Evolutionary conservation across 2,888 invertebrate species (phyloP), one percentile per base, ranked within the genome.

Genomic region (Molanna angustata): DNA sequence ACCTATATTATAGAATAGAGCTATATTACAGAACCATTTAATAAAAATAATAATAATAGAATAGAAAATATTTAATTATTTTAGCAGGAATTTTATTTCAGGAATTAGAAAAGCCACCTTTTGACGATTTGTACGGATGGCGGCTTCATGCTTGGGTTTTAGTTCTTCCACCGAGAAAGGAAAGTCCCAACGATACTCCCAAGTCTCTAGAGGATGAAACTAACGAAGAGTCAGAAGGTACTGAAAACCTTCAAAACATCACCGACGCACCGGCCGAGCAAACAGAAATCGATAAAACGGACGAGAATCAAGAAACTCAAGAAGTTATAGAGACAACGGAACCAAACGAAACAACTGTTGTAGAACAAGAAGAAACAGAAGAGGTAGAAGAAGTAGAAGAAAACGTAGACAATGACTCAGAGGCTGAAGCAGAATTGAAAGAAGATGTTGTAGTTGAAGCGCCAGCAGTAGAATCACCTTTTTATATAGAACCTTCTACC

Each of bases 111-210:
- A 73, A 78, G 44, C 78, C 84, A 1, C 81, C 82, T 0, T 72
- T 72, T 1, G 90, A 90, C 63, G 76, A 79, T 0, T 76, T 85
- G 45, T 79, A 83, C 57, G 85, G 84, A 2, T 79, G 81, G 65
- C 79, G 90, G 32, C 74, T 89, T 1, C 95, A 95, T 69, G 84
- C 88, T 0, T 95, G 95, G 95, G 84, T 93, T 2, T 70, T 90
- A 2, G 72, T 95, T 3, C 65, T 86, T 40, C 80, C 85, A 1
- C 72, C 72, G 4, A 20, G 35, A 27, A 49, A 37, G 20, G 20
- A 32, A 40, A 19, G 9, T 4, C 16, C 31, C 6, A 40, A 41
- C 33, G 42, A 20, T 6, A 31, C 13, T 22, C n/a, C 11, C 11
- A 17, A 48, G 17, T 31, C 4, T 22, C 22, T 4, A 13, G 6